These are phyloP conservation scores for Gymnothorax javanicus DNA, from an alignment of 2,797 vertebrate genomes.

Conservation along the genomic window DNA sequence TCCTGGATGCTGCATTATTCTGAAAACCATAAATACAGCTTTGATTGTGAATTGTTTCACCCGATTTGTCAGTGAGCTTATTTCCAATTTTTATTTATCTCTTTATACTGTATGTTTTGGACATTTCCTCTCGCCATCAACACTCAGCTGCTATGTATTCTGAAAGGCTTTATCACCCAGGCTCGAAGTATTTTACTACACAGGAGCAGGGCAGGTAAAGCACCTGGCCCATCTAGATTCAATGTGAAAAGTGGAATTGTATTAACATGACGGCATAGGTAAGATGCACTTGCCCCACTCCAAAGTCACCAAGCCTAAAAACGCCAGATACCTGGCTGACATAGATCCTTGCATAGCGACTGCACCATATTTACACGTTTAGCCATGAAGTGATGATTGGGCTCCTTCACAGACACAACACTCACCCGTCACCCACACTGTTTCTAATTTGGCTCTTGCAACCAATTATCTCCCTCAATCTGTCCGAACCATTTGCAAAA, in stretches of 20 bases:
- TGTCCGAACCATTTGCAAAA: slow-evolving; percentile 63
- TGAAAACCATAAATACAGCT: no score
- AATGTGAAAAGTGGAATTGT: neutral
- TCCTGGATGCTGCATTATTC: no score
- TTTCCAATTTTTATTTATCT: neutral
- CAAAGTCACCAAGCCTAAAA: slow-evolving; percentile 15
- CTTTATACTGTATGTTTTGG: neutral
- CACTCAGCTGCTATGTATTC: neutral
- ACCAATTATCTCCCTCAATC: slow-evolving; percentile 32
- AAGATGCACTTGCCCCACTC: slow-evolving; percentile 15
- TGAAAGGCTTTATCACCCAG: neutral
- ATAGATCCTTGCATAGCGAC: slow-evolving; percentile 21
- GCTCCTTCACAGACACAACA: slow-evolving; percentile 50
- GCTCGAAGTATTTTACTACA: neutral
- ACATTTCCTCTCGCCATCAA: neutral
- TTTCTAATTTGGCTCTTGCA: slow-evolving; percentile 64
- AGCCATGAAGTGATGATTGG: slow-evolving; percentile 34
- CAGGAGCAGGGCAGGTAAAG: neutral
- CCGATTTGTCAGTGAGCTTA: no score
- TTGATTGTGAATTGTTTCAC: no score
- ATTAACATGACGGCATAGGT: neutral
- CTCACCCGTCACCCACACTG: slow-evolving; percentile 51
- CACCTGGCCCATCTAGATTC: slow-evolving; percentile 18
- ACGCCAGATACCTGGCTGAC: slow-evolving; percentile 49
- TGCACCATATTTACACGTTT: slow-evolving; percentile 36